Base-by-base conservation (phyloP, 2,888 invertebrate species). In the Gari tellinella region DNA sequence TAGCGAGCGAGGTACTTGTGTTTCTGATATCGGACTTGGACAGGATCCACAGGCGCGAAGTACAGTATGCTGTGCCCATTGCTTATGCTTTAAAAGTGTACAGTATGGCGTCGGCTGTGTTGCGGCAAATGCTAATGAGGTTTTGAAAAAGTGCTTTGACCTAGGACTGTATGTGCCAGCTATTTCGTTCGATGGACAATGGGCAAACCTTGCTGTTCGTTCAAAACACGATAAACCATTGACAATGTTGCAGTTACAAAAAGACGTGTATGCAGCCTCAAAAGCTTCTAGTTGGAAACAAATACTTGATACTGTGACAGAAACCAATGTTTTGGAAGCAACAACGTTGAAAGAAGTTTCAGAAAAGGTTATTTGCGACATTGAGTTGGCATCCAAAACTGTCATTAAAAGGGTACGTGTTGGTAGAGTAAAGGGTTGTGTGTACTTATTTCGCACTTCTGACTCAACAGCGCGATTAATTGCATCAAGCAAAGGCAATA, bases 1-100 rank as follows among this genome's bases (percentile, higher is more conserved):
- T 4, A 31, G 75, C 75, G 51, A 64, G 37, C n/a, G 77, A 77
- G 55, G 65, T 72, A 14, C 17, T 72, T 1, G 77, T n/a, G n/a
- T n/a, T n/a, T 38, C 14, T 72, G 12, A 4, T 72, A 1, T 48
- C 56, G 4, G 77, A 72, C 56, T 25, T 72, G 12, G 69, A 77
- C 43, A 65, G 72, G 49, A n/a, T n/a, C n/a, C n/a, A 31, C 31
- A 4, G 31, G 26, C 68, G n/a, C n/a, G 72, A 72, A 51, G 12
- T 53, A 26, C 66, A 58, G 10, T 51, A 69, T 63, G 56, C 64
- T 0, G 55, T 53, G 25, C 70, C 75, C 10, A 43, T 75, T 0
- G 66, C 57, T 10, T 72, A 57, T 57, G 66, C 37, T 14, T 56
- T 62, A 2, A 66, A 57, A 19, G 72, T 66, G 1, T 72, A 72